Evolutionary conservation across 2,888 invertebrate species (phyloP).

Genomic region (Iselma pallidipennis): DNA sequence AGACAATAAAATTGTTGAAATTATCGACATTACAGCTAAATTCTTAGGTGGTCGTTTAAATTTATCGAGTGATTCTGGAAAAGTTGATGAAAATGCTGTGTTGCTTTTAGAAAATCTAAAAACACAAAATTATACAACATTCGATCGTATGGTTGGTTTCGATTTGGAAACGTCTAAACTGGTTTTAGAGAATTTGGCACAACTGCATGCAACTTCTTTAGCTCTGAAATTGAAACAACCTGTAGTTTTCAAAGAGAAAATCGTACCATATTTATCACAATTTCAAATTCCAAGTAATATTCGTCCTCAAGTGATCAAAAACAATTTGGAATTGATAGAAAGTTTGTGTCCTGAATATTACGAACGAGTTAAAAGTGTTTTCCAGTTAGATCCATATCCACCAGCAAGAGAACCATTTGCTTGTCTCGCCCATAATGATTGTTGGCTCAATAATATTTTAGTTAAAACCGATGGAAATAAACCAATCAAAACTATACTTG

Average conservation of each 20-base stretch:
- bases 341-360: not conserved
- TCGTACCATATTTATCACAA: conserved; percentile 39
- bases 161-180: conserved; percentile 55
- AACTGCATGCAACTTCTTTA: conserved; percentile 60
- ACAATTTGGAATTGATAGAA: not conserved
- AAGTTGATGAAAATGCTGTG: conserved; percentile 59
- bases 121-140: conserved; percentile 53
- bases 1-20: conserved; percentile 50
- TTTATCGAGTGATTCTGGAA: conserved; percentile 27
- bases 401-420: conserved; percentile 54
- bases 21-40: conserved; percentile 45
- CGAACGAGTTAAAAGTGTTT: not conserved
- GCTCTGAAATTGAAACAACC: conserved; percentile 56
- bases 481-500: conserved; percentile 30
- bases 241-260: conserved; percentile 44
- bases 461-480: conserved; percentile 48
- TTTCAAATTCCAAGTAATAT: not conserved
- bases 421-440: conserved; percentile 60
- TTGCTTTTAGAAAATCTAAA: conserved; percentile 60
- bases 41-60: conserved; percentile 38
- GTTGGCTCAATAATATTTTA: conserved; percentile 66
- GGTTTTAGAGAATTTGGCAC: conserved; percentile 56
- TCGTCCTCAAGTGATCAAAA: not conserved
- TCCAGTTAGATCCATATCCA: conserved; percentile 10
- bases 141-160: conserved; percentile 54